phyloP scores from a whole-genome alignment of 2,113 vertebrate species.

The Cepphus grylle region DNA sequence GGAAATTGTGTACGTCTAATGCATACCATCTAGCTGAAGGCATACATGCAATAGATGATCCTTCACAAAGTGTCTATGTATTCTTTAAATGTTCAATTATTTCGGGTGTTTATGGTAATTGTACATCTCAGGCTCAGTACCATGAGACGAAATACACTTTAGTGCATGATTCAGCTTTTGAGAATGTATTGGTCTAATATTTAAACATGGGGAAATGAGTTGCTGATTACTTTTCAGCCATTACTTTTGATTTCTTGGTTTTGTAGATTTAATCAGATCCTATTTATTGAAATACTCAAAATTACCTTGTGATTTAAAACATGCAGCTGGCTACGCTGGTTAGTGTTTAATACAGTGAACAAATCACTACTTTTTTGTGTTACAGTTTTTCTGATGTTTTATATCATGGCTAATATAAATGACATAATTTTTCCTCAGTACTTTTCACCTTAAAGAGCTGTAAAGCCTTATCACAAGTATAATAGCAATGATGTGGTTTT shows the following conservation, averaged over 20 bases:
- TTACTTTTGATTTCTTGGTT: not conserved
- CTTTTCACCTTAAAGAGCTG: not conserved
- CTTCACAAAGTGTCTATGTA: not conserved
- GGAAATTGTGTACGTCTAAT: not conserved
- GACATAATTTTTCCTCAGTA: not conserved
- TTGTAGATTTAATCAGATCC: not conserved
- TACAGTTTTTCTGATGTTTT: not conserved
- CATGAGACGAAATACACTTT: not conserved
- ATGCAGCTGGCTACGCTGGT: not conserved
- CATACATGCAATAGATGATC: not conserved
- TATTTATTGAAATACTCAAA: slow-evolving; percentile 1
- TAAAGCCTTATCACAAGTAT: not conserved
- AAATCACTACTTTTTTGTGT: not conserved
- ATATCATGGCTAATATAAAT: not conserved
- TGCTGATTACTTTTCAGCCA: slow-evolving; percentile 8
- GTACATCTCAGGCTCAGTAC: not conserved
- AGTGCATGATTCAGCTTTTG: not conserved
- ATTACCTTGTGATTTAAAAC: slow-evolving; percentile 3
- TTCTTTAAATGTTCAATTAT: not conserved
- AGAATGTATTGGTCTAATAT: not conserved
- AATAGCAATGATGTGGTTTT: not conserved
- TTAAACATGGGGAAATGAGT: not conserved
- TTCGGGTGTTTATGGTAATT: not conserved
- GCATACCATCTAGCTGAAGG: not conserved
- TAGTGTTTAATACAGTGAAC: not conserved